A percentile compares a stretch with the other conserved stretches of the same genome.
phyloP scores from a whole-genome alignment of 2,888 invertebrate genomes.

The Pemphredon lugubris region DNA sequence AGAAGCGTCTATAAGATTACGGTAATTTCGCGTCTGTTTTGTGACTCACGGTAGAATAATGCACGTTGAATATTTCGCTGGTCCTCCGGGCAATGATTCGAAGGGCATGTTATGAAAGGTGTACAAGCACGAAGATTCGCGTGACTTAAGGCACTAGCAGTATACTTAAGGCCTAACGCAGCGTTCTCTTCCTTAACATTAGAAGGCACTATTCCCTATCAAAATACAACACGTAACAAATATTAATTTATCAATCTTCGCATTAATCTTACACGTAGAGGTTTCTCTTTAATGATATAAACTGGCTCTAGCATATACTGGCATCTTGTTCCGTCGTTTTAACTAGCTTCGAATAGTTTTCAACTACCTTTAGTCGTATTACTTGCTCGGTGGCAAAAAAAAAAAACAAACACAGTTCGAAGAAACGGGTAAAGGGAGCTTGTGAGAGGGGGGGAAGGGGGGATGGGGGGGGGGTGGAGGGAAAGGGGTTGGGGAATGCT shows the following conservation, averaged over 20 bases:
- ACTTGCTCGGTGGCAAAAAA: slow-evolving; percentile 29
- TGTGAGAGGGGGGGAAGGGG: too few relatives aligned
- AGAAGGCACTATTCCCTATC: slow-evolving; percentile 79
- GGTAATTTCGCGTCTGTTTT: neutral
- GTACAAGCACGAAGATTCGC: slow-evolving; percentile 68
- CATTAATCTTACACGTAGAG: slow-evolving; percentile 64
- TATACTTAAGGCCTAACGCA: slow-evolving; percentile 73
- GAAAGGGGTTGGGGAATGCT: slow-evolving; percentile 17
- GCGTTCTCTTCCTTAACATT: slow-evolving; percentile 68
- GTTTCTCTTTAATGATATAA: slow-evolving; percentile 68
- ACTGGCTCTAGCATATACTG: slow-evolving; percentile 79
- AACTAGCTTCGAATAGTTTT: slow-evolving; percentile 53
- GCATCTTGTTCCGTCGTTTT: slow-evolving; percentile 72
- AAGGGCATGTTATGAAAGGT: slow-evolving; percentile 60
- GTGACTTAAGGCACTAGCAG: slow-evolving; percentile 78
- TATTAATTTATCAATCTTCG: slow-evolving; percentile 62
- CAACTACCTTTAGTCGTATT: slow-evolving; percentile 50
- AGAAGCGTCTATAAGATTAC: too few relatives aligned
- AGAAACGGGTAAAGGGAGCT: slow-evolving; percentile 47
- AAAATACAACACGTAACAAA: slow-evolving; percentile 69
- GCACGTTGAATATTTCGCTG: slow-evolving; percentile 34
- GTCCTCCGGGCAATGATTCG: slow-evolving; percentile 59
- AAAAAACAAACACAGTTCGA: slow-evolving; percentile 37
- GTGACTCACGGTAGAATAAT: slow-evolving; percentile 18
- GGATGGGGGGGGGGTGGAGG: too few relatives aligned